Percentiles rank a stretch among this genome's conserved stretches.
Evolutionary conservation across 2,797 vertebrate species (phyloP).

Genomic region (Miichthys miiuy): DNA sequence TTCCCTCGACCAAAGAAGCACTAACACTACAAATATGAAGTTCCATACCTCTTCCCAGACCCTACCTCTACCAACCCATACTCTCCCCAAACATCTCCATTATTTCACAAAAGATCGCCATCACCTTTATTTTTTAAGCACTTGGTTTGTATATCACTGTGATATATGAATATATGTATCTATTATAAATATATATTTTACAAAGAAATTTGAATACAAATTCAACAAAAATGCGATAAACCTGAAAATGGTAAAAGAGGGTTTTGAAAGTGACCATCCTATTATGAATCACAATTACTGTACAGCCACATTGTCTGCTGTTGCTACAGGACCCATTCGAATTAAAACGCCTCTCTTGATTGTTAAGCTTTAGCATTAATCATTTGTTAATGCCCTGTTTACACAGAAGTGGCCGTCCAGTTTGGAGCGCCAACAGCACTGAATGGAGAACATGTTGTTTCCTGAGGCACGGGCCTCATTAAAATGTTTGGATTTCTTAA

Average conservation of each 20-base stretch:
- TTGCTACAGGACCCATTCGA: constrained; percentile 65
- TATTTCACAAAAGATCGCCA: constrained; percentile 66
- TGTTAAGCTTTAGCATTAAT: constrained; percentile 76
- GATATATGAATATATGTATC: constrained; percentile 86
- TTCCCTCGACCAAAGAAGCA: constrained; percentile 87
- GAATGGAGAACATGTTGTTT: constrained; percentile 73
- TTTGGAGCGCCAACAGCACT: constrained; percentile 74
- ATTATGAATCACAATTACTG: constrained; percentile 72
- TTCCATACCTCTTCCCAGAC: constrained; percentile 83
- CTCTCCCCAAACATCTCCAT: constrained; percentile 62
- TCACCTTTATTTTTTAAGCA: constrained; percentile 84
- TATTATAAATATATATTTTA: constrained; percentile 87
- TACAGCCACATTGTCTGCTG: constrained; percentile 73
- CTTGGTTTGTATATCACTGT: constrained; percentile 87
- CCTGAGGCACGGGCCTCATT: constrained; percentile 68
- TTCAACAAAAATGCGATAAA: constrained; percentile 63
- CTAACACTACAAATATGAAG: constrained; percentile 74
- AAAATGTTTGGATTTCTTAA: constrained; percentile 71
- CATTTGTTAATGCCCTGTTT: constrained; percentile 73
- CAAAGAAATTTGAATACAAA: constrained; percentile 81
- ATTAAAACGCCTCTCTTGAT: constrained; percentile 71
- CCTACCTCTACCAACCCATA: constrained; percentile 72
- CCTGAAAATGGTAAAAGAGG: constrained; percentile 53
- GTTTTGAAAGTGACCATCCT: constrained; percentile 70
- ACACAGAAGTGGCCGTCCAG: constrained; percentile 68